phyloP scores from a whole-genome alignment of 2,113 vertebrate species.

The Sigmodon hispidus region DNA sequence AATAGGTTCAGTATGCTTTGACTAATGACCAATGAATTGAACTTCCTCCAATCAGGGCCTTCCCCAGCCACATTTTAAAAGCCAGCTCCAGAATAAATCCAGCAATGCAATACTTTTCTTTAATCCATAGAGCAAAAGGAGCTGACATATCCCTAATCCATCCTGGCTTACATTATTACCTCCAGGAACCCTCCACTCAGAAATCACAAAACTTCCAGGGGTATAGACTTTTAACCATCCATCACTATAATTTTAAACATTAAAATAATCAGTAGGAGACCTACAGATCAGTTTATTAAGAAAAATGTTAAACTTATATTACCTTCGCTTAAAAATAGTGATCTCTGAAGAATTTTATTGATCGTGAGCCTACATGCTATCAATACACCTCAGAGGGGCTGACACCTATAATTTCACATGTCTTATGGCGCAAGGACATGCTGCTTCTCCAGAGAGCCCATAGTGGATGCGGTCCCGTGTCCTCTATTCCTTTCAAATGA shows the following conservation, averaged over 20 bases:
- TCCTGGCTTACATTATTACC: not conserved
- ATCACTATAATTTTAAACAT: not conserved
- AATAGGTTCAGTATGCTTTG: not conserved
- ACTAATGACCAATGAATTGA: not conserved
- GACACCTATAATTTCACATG: not conserved
- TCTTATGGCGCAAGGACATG: not conserved
- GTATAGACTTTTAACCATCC: not conserved
- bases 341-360: not conserved
- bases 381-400: not conserved
- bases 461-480: not conserved
- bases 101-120: slow-evolving; percentile 9
- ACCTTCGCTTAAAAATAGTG: not conserved
- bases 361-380: not conserved
- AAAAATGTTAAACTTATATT: not conserved
- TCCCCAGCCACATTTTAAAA: not conserved
- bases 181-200: not conserved
- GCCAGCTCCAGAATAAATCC: not conserved
- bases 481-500: slow-evolving; percentile 27
- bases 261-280: not conserved
- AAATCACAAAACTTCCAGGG: slow-evolving; percentile 25
- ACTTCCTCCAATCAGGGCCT: not conserved
- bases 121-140: slow-evolving; percentile 2
- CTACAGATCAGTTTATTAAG: not conserved
- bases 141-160: not conserved
- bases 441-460: not conserved